Evolutionary conservation across 1,140 invertebrate species (phyloP).

Genomic region (Brachionus angularis): DNA sequence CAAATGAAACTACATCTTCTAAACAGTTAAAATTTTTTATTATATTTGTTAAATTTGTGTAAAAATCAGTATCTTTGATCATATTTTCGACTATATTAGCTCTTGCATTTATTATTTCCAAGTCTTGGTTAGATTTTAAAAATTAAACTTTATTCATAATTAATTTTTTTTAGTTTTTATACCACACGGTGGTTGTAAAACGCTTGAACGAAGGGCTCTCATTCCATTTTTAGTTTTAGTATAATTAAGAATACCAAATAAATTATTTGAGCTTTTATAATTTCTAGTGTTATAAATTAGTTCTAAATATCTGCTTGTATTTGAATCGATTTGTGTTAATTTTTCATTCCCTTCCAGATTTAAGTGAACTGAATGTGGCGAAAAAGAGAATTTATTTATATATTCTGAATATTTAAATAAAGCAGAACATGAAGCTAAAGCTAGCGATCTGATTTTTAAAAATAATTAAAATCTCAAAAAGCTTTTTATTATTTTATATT

Average conservation of each 20-base stretch:
- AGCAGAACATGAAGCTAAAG: conserved; percentile 1
- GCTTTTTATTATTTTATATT: background rate
- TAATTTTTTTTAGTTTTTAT: background rate
- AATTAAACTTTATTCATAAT: background rate
- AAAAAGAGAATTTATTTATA: background rate
- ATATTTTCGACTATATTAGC: background rate
- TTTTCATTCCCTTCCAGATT: conserved; percentile 5
- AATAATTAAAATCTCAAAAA: background rate
- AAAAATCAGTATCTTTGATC: background rate
- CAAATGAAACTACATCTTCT: background rate
- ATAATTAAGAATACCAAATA: conserved; percentile 14
- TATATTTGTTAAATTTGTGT: background rate
- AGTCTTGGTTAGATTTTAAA: background rate
- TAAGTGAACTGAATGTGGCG: background rate
- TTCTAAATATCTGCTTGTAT: conserved; percentile 11
- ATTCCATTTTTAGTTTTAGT: conserved; percentile 22
- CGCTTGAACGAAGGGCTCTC: background rate
- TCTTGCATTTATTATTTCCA: background rate
- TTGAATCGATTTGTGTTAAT: background rate
- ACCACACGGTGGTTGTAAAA: conserved; percentile 25
- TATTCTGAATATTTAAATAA: conserved; percentile 18
- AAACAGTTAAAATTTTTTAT: background rate
- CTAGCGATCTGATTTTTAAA: background rate
- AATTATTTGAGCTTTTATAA: conserved; percentile 8
- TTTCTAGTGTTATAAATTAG: conserved; percentile 17